A percentile compares a stretch with the other conserved stretches of the same genome.
Evolutionary conservation across 1,140 invertebrate genomes (phyloP).

Genomic region (Druon quercuslanigerum): DNA sequence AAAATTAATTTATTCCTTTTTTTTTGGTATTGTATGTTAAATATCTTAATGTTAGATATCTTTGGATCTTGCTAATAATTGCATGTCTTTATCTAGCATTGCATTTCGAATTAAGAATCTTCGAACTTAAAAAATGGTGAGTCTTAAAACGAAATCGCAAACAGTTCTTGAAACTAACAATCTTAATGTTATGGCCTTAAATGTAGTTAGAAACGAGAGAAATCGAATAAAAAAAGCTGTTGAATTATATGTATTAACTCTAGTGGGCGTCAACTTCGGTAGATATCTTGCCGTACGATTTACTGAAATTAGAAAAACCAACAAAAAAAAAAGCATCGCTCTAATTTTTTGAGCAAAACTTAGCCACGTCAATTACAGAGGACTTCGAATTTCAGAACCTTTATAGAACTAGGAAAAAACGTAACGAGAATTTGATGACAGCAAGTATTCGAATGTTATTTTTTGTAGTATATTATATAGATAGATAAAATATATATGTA

Average conservation of each 20-base stretch:
- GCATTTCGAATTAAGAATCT: slow-evolving; percentile 10
- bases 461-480: slow-evolving; percentile 27
- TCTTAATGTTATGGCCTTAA: slow-evolving; percentile 31
- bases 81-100: slow-evolving; percentile 4
- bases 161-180: background rate
- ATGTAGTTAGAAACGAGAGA: background rate
- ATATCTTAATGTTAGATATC: slow-evolving; percentile 27
- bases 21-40: slow-evolving; percentile 6
- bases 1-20: background rate
- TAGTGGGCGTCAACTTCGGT: background rate
- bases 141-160: slow-evolving; percentile 1
- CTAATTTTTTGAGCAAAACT: background rate
- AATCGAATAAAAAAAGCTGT: background rate
- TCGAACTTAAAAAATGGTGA: background rate
- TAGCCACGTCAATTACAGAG: slow-evolving; percentile 21
- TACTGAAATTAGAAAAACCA: background rate
- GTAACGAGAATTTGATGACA: slow-evolving; percentile 30
- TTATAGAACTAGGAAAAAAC: slow-evolving; percentile 14
- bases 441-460: slow-evolving; percentile 23
- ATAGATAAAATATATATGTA: background rate
- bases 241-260: background rate
- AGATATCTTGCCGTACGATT: background rate
- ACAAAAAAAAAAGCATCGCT: background rate
- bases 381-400: background rate
- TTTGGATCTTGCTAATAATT: background rate